Percentiles rank a stretch among this genome's conserved stretches.
phyloP scores from a whole-genome alignment of 2,797 vertebrate species.

The Synaphobranchus kaupii region DNA sequence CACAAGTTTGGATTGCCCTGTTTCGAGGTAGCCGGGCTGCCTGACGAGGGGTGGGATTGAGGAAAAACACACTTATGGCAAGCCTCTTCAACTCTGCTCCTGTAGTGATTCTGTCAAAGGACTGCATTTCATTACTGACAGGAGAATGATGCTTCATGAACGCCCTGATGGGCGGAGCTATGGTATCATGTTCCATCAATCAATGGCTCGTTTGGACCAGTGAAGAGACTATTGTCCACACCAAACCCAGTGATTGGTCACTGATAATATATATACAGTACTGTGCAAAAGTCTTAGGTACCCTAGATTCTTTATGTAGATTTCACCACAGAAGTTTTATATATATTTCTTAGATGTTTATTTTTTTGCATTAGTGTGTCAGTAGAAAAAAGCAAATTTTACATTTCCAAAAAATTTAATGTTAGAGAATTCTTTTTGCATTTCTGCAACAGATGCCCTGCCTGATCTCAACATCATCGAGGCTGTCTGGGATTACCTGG shows the following conservation, averaged over 20 bases:
- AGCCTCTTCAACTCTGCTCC: conserved; percentile 4
- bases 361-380: too few relatives aligned
- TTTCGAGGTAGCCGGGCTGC: background rate
- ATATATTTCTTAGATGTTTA: too few relatives aligned
- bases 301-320: too few relatives aligned
- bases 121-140: background rate
- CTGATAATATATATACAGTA: background rate
- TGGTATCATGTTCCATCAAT: background rate
- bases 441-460: too few relatives aligned
- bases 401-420: too few relatives aligned
- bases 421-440: too few relatives aligned
- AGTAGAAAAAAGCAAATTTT: too few relatives aligned
- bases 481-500: too few relatives aligned
- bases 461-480: too few relatives aligned
- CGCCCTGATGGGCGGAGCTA: background rate
- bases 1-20: background rate
- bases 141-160: background rate
- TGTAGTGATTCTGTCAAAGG: background rate
- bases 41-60: background rate
- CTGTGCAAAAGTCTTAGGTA: too few relatives aligned
- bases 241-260: background rate
- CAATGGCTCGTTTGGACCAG: background rate
- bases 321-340: too few relatives aligned
- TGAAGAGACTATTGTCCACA: background rate
- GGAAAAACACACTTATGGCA: background rate